Evolutionary conservation across 2,888 invertebrate species (phyloP).

Genomic region (Nomada flava): DNA sequence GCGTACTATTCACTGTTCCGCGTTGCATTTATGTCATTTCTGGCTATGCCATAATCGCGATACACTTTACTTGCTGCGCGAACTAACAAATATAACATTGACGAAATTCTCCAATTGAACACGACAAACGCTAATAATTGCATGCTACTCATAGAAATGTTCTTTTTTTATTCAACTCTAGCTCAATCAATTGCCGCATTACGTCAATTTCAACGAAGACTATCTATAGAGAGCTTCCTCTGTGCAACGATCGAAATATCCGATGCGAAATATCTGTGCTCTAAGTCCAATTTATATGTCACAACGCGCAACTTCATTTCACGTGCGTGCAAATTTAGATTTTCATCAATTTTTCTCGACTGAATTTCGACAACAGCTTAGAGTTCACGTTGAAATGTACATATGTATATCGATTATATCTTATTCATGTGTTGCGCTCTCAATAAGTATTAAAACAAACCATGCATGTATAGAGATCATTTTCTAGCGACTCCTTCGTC

Average conservation of each 20-base stretch:
- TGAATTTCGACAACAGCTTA: slow-evolving; percentile 23
- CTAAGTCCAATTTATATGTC: slow-evolving; percentile 1
- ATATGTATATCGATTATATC: slow-evolving; percentile 6
- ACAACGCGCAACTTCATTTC: slow-evolving; percentile 4
- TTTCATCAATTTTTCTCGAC: background rate
- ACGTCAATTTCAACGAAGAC: slow-evolving; percentile 9
- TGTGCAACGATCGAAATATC: slow-evolving; percentile 5
- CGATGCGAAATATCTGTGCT: slow-evolving; percentile 6
- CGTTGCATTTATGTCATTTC: slow-evolving; percentile 42
- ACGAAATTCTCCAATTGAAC: slow-evolving; percentile 15
- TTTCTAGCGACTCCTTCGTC: background rate
- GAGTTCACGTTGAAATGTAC: slow-evolving; percentile 19
- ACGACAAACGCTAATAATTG: slow-evolving; percentile 5
- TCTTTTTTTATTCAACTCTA: background rate
- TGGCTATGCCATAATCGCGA: slow-evolving; percentile 27
- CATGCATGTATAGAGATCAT: slow-evolving; percentile 57
- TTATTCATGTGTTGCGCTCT: slow-evolving; percentile 34
- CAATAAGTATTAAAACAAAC: slow-evolving; percentile 58
- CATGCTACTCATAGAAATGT: slow-evolving; percentile 16
- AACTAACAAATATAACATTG: slow-evolving; percentile 7
- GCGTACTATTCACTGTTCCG: slow-evolving; percentile 25
- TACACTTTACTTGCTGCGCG: slow-evolving; percentile 45
- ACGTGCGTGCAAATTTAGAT: background rate
- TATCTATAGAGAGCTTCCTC: slow-evolving; percentile 3
- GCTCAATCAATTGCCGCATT: background rate